These are phyloP conservation scores for Zaprionus taronus DNA, from an alignment of 1,140 invertebrate species.

Conservation along the genomic window DNA sequence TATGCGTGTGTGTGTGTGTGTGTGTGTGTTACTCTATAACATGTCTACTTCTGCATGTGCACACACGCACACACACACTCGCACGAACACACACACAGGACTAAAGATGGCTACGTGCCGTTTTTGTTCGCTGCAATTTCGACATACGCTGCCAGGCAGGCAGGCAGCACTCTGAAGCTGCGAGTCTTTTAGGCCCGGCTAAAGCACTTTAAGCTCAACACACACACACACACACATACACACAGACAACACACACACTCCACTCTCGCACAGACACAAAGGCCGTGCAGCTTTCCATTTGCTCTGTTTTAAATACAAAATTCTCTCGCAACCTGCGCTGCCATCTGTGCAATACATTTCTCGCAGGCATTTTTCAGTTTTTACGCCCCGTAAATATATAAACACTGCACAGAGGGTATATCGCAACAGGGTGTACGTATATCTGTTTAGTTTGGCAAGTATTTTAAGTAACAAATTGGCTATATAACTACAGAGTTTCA, in stretches of 20 bases:
- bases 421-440: neutral
- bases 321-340: slow-evolving; percentile 40
- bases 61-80: slow-evolving; percentile 42
- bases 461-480: neutral
- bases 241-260: slow-evolving; percentile 27
- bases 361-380: slow-evolving; percentile 47
- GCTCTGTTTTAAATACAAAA: slow-evolving; percentile 66
- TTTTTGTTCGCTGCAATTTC: slow-evolving; percentile 63
- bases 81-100: slow-evolving; percentile 17
- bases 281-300: slow-evolving; percentile 19
- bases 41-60: slow-evolving; percentile 52
- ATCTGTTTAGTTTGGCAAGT: neutral
- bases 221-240: slow-evolving; percentile 24
- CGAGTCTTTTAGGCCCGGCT: slow-evolving; percentile 44
- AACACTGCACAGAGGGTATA: neutral
- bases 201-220: slow-evolving; percentile 46
- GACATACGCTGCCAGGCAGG: slow-evolving; percentile 35
- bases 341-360: slow-evolving; percentile 28
- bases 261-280: slow-evolving; percentile 3
- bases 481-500: neutral
- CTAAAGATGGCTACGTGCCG: slow-evolving; percentile 65
- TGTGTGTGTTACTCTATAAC: slow-evolving; percentile 64
- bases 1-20: slow-evolving; percentile 31
- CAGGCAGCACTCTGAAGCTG: slow-evolving; percentile 5
- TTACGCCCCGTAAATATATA: slow-evolving; percentile 21